Evolutionary conservation across 2,113 vertebrate species (phyloP).

Genomic region (Hippopotamus amphibius): DNA sequence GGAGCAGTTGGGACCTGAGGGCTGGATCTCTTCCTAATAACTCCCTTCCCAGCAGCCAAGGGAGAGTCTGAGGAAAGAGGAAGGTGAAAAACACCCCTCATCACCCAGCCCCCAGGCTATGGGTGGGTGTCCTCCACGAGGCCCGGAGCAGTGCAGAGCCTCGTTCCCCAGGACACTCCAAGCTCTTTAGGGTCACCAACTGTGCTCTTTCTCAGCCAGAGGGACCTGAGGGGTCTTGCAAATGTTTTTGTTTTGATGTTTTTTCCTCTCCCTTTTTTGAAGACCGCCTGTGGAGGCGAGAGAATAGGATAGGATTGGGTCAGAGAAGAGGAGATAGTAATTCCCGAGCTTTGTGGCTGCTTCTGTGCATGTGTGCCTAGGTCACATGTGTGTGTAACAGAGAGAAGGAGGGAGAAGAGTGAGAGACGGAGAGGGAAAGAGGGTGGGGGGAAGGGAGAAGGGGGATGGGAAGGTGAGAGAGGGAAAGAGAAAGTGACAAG

Average conservation of each 20-base stretch:
- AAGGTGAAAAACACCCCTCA: background rate
- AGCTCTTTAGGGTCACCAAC: background rate
- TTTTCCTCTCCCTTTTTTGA: background rate
- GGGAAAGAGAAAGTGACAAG: too few species aligned
- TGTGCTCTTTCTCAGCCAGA: background rate
- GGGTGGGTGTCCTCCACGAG: background rate
- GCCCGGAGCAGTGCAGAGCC: too few species aligned
- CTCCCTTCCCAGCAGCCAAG: background rate
- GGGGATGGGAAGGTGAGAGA: too few species aligned
- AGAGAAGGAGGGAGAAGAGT: background rate
- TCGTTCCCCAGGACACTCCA: too few species aligned
- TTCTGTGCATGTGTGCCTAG: background rate
- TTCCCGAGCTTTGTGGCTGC: background rate
- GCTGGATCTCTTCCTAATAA: background rate
- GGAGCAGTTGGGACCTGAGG: background rate
- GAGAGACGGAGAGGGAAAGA: rapidly evolving
- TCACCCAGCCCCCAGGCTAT: rapidly evolving
- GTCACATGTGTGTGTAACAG: background rate
- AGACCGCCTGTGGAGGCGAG: background rate
- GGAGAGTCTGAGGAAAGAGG: background rate
- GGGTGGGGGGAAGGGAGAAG: background rate
- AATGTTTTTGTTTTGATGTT: background rate
- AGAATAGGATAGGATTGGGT: background rate
- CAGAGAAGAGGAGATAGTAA: background rate
- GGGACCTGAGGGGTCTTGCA: background rate